These are phyloP conservation scores for Sinosuthora webbiana DNA, from an alignment of 2,113 vertebrate genomes.

Conservation along the genomic window DNA sequence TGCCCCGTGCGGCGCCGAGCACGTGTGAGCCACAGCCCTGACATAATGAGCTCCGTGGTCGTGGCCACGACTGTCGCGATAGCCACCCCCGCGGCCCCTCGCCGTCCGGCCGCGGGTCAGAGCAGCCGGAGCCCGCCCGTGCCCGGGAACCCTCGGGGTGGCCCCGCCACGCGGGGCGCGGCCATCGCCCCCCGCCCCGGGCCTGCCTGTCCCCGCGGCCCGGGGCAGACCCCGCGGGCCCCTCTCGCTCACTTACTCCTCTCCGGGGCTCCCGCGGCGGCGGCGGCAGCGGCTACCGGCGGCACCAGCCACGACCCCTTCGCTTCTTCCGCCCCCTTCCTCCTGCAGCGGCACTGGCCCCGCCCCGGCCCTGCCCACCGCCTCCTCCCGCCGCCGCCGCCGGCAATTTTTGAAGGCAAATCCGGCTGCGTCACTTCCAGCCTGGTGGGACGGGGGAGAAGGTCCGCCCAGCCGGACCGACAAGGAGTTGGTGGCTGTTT, in stretches of 20 bases:
- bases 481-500: rapidly evolving
- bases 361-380: background rate
- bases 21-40: background rate
- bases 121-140: too few species aligned
- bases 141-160: background rate
- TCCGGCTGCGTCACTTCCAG: constrained; percentile 60
- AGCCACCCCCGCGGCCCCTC: background rate
- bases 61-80: background rate
- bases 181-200: background rate
- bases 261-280: background rate
- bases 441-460: rapidly evolving
- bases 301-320: background rate
- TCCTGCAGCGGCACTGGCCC: background rate
- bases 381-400: background rate
- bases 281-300: background rate
- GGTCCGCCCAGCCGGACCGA: rapidly evolving
- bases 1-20: background rate
- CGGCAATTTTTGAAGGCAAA: constrained; percentile 45
- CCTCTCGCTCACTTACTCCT: background rate
- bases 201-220: background rate
- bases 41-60: rapidly evolving
- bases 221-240: too few species aligned
- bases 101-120: background rate
- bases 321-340: background rate
- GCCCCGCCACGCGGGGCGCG: background rate